These are phyloP conservation scores for Parnassius glacialis DNA, from an alignment of 2,888 invertebrate genomes.

Conservation along the genomic window DNA sequence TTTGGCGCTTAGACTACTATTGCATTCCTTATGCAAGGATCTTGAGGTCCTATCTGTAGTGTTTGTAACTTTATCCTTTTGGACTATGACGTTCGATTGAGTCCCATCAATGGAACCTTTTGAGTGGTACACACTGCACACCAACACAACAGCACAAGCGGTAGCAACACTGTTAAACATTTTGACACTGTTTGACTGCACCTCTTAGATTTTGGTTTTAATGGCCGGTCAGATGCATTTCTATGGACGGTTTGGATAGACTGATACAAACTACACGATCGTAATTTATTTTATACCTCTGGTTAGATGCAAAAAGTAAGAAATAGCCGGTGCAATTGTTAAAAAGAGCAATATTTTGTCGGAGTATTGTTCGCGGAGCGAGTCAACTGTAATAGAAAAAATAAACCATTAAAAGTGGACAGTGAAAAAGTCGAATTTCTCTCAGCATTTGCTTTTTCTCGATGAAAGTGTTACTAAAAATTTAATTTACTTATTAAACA, in stretches of 20 bases:
- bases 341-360: slow-evolving; percentile 52
- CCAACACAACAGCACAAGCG: slow-evolving; percentile 44
- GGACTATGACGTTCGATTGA: slow-evolving; percentile 41
- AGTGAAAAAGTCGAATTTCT: slow-evolving; percentile 46
- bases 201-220: slow-evolving; percentile 8
- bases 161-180: slow-evolving; percentile 53
- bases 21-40: slow-evolving; percentile 66
- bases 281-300: slow-evolving; percentile 68
- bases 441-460: slow-evolving; percentile 21
- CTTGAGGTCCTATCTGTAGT: slow-evolving; percentile 57
- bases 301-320: slow-evolving; percentile 51
- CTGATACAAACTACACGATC: slow-evolving; percentile 51
- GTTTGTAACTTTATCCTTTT: slow-evolving; percentile 33
- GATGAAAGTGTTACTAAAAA: slow-evolving; percentile 23
- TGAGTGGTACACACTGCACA: slow-evolving; percentile 44
- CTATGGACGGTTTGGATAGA: slow-evolving; percentile 46
- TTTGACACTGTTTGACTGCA: slow-evolving; percentile 41
- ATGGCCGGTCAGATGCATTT: slow-evolving; percentile 46
- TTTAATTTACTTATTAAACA: slow-evolving; percentile 2
- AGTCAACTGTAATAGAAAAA: neutral
- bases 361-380: slow-evolving; percentile 48
- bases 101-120: slow-evolving; percentile 56
- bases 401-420: slow-evolving; percentile 31
- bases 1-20: slow-evolving; percentile 80
- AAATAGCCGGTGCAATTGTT: slow-evolving; percentile 45